Evolutionary conservation across 2,113 vertebrate genomes (phyloP).

Genomic region (Suncus etruscus): DNA sequence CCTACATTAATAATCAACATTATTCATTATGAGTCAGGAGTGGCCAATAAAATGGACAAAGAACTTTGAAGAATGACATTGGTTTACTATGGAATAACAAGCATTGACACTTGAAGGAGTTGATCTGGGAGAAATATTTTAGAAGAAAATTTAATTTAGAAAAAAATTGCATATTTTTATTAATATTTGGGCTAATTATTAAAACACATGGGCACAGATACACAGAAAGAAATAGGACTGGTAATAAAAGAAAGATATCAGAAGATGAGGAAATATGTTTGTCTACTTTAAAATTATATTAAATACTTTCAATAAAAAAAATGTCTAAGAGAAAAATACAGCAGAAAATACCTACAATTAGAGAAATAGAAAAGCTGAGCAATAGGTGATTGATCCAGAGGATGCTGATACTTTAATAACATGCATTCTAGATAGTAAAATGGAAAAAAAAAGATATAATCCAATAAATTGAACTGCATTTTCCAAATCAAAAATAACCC

Average conservation of each 20-base stretch:
- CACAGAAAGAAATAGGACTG: neutral
- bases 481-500: neutral
- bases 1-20: neutral
- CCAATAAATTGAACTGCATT: neutral
- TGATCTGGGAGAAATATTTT: conserved; percentile 1
- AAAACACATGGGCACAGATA: neutral
- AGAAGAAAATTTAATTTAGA: neutral
- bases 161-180: neutral
- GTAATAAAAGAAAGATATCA: neutral
- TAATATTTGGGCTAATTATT: neutral
- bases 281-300: neutral
- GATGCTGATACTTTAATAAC: neutral
- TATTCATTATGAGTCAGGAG: neutral
- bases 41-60: neutral
- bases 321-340: neutral
- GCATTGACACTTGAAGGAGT: neutral
- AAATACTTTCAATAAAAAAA: neutral
- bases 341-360: neutral
- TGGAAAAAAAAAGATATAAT: neutral
- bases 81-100: neutral
- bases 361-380: neutral
- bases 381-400: neutral
- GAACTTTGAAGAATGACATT: neutral
- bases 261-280: neutral
- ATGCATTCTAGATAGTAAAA: neutral